These are phyloP conservation scores for Hydrophis major DNA, from an alignment of 2,797 vertebrate species.

Conservation along the genomic window DNA sequence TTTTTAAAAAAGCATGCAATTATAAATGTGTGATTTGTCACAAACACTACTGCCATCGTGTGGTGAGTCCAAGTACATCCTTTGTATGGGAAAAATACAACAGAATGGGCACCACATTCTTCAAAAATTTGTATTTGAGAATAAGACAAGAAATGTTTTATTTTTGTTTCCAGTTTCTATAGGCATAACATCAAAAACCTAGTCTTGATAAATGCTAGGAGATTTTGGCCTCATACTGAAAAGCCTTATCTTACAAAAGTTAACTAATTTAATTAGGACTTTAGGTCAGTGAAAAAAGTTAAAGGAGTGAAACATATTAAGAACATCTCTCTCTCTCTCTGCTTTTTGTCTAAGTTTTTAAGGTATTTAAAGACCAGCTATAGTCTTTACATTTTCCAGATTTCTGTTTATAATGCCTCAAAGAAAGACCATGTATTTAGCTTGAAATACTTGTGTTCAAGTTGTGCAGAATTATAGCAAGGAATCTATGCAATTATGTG, in stretches of 20 bases:
- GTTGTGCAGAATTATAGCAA: background rate
- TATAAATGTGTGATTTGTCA: background rate
- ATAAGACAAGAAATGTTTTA: background rate
- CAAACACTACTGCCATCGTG: conserved; percentile 64
- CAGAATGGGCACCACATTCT: background rate
- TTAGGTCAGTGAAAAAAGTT: background rate
- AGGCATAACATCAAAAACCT: background rate
- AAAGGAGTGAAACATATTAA: background rate
- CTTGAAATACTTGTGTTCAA: background rate
- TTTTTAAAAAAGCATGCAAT: background rate
- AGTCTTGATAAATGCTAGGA: background rate
- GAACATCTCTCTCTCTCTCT: background rate
- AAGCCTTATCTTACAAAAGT: background rate
- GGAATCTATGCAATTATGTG: background rate
- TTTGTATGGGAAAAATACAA: background rate
- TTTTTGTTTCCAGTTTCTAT: background rate
- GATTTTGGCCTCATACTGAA: background rate
- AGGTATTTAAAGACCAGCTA: background rate
- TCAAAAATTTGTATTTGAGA: background rate
- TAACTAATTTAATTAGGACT: background rate
- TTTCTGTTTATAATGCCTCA: background rate
- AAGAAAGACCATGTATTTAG: background rate
- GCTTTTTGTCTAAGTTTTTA: background rate
- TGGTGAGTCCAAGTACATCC: background rate
- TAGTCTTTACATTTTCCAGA: background rate